Evolutionary conservation across 1,140 invertebrate genomes (phyloP), one percentile per base, ranked within the genome.

Genomic region (Antheraea mylitta): DNA sequence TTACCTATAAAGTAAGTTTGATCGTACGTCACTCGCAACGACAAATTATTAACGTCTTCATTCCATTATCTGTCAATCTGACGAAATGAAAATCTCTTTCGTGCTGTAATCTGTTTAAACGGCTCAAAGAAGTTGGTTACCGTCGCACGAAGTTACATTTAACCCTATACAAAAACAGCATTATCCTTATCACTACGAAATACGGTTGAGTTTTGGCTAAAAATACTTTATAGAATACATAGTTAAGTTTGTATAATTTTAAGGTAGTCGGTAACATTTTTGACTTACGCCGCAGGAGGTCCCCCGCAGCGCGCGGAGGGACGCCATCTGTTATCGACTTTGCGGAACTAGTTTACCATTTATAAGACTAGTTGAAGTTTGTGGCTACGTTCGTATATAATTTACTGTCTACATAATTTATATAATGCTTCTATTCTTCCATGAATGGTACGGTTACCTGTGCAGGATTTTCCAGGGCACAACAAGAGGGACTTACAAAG

Each of bases 271-370:
- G n/a, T 59, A 60, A 67, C 48, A 67, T 67, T 67, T 67, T 67
- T 67, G 53, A 59, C 59, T 58, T 58, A 36, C 66, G 66, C 66
- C 58, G 16, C 66, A 53, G 66, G 66, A 59, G 48, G 66, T 59
- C 66, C 36, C 66, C 53, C 45, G 45, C 6, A 19, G 59, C 18
- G 59, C 36, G 58, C 36, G 13, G 36, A 36, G 66, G 53, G 66
- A 13, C 45, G 45, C 45, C 45, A 53, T 53, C 45, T 53, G 45
- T 53, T 53, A 53, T 53, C 45, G 45, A 53, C 45, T 53, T 53
- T 16, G 16, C 45, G 16, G 16, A 16, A 53, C 45, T 53, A 53
- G 45, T 53, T 53, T 53, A 48, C 45, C 45, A 11, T 13, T 53
- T 0, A 13, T 53, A n/a, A 13, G 38, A 61, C 18, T 61, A 61